phyloP scores from a whole-genome alignment of 2,888 invertebrate genomes.

The Athalia rosae region DNA sequence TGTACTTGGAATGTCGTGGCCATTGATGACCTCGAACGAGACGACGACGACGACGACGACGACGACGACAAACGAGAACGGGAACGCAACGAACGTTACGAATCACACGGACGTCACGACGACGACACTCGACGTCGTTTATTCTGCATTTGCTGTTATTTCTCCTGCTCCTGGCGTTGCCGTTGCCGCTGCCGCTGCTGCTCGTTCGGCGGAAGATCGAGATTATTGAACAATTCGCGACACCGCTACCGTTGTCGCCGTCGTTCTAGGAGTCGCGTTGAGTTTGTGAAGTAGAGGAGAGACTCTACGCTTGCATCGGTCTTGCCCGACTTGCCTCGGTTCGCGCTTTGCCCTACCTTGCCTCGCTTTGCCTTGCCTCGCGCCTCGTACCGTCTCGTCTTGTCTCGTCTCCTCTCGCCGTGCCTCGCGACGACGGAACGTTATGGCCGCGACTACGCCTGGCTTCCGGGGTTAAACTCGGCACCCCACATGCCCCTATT shows the following conservation, averaged over 20 bases:
- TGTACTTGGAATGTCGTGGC: conserved; percentile 10
- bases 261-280: conserved; percentile 49
- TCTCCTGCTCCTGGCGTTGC: background rate
- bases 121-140: background rate
- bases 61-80: background rate
- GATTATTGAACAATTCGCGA: conserved; percentile 50
- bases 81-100: conserved; percentile 6
- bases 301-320: conserved; percentile 37
- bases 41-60: conserved; percentile 38
- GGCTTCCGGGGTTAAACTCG: conserved; percentile 28
- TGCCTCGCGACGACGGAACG: conserved; percentile 38
- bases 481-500: conserved; percentile 34
- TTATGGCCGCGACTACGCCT: conserved; percentile 33
- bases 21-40: conserved; percentile 7
- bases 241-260: conserved; percentile 50
- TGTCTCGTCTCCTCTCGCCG: conserved; percentile 46
- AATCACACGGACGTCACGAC: conserved; percentile 22
- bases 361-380: conserved; percentile 46
- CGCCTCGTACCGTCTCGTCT: conserved; percentile 44
- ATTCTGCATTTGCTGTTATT: background rate
- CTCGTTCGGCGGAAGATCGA: conserved; percentile 1
- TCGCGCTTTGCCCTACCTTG: conserved; percentile 11
- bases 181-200: background rate
- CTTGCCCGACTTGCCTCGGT: conserved; percentile 46
- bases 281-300: conserved; percentile 50